Evolutionary conservation across 2,888 invertebrate species (phyloP).

Genomic region (Apodemia duryi): DNA sequence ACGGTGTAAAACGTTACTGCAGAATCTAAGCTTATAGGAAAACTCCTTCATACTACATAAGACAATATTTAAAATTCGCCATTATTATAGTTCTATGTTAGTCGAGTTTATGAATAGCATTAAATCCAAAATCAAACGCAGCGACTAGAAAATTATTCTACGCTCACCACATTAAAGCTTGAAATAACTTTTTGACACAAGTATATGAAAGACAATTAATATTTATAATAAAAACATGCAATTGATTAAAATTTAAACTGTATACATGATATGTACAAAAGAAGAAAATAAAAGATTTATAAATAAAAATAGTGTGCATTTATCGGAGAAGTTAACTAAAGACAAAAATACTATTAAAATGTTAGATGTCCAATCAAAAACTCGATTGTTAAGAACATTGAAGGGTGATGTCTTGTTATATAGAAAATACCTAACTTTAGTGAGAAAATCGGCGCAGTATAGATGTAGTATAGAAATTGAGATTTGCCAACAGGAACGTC

Average conservation of each 20-base stretch:
- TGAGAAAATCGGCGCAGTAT: not conserved
- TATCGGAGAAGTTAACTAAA: not conserved
- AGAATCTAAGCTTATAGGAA: not conserved
- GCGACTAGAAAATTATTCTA: conserved; percentile 2
- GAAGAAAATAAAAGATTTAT: not conserved
- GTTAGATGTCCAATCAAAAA: not conserved
- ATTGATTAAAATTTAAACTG: conserved; percentile 1
- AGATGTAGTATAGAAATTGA: not conserved
- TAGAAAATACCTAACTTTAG: not conserved
- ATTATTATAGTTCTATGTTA: not conserved
- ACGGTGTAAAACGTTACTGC: not conserved
- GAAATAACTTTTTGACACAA: not conserved
- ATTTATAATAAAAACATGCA: conserved; percentile 2
- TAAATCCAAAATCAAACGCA: conserved; percentile 1
- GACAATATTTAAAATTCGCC: not conserved
- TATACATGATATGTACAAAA: conserved; percentile 6
- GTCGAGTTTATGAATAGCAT: conserved; percentile 8
- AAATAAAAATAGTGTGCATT: not conserved
- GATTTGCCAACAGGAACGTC: not conserved
- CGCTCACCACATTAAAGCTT: not conserved
- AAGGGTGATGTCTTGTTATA: not conserved
- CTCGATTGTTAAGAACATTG: conserved; percentile 1
- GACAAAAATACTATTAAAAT: not conserved
- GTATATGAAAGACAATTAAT: not conserved
- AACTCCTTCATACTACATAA: not conserved